Evolutionary conservation across 2,888 invertebrate species (phyloP), one percentile per base, ranked within the genome.

Genomic region (Criorhina ranunculi): DNA sequence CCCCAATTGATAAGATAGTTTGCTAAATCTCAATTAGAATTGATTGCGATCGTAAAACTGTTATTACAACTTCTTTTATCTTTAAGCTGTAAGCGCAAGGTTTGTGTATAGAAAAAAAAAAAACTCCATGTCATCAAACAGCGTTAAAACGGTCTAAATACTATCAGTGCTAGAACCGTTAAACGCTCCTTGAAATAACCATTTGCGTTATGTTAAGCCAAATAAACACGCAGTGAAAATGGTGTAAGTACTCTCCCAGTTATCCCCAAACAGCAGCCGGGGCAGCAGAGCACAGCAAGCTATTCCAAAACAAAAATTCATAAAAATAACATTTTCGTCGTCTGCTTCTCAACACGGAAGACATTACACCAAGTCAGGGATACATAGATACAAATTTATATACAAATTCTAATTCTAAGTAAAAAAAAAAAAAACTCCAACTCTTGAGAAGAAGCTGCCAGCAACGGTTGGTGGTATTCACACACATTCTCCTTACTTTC

Each of bases 351-450:
- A 79, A 66, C 72, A 72, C 72, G 66, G 79, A 79, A 77, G 77
- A 77, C 59, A 69, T 77, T 69, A 40, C 35, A 70, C 66, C 69
- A 24, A 78, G 69, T 62, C 72, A 72, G 72, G 42, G 42, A 80
- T 67, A n/a, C n/a, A 60, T 49, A 67, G 42, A 51, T 33, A 42
- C 24, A 60, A 46, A 19, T 67, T 29, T 8, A 53, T 19, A 53
- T 29, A 31, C 9, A 53, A 49, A 51, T 40, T 49, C 66, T 44
- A 55, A 67, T 40, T 75, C 46, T 44, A 69, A 69, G 75, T 49
- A 64, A 57, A 59, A 62, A 69, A 80, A 62, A 44, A 66, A 49
- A 44, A 75, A 64, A 29, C 35, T n/a, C n/a, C 60, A 55, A 51
- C 11, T 40, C 53, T 35, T 37, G 40, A 46, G 60, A 31, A 69